Percentiles rank a stretch among this genome's conserved stretches.
These are phyloP conservation scores for Ctenoplectra terminalis DNA, from an alignment of 1,140 invertebrate genomes.

Conservation along the genomic window DNA sequence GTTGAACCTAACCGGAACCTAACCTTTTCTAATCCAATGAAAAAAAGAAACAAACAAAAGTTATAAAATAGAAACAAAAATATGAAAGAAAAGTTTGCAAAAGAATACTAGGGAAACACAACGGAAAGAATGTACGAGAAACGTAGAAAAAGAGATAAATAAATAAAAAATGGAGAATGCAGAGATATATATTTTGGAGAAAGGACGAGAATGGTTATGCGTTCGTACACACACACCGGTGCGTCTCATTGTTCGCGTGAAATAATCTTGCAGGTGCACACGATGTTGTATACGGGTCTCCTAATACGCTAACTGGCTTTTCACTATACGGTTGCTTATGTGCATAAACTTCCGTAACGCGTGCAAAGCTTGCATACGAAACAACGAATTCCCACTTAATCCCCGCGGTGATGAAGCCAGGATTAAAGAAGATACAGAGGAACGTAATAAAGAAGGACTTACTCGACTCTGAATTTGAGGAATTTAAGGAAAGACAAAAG, in stretches of 20 bases:
- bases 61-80: too few species aligned
- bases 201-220: neutral
- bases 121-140: too few species aligned
- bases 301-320: conserved; percentile 24
- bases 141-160: too few species aligned
- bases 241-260: neutral
- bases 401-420: neutral
- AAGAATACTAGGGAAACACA: too few species aligned
- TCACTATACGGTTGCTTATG: conserved; percentile 18
- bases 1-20: too few species aligned
- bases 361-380: neutral
- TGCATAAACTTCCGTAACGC: conserved; percentile 8
- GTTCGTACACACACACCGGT: neutral
- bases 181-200: too few species aligned
- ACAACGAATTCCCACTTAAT: conserved; percentile 13
- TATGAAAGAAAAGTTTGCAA: too few species aligned
- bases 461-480: too few species aligned
- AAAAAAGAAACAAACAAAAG: too few species aligned
- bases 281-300: too few species aligned
- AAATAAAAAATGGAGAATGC: too few species aligned
- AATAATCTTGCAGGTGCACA: neutral
- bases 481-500: neutral
- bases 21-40: too few species aligned
- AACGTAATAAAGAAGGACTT: neutral
- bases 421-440: neutral